Base-by-base conservation (phyloP, 1,140 invertebrate genomes). In the Pseudobourletiella spinata region DNA sequence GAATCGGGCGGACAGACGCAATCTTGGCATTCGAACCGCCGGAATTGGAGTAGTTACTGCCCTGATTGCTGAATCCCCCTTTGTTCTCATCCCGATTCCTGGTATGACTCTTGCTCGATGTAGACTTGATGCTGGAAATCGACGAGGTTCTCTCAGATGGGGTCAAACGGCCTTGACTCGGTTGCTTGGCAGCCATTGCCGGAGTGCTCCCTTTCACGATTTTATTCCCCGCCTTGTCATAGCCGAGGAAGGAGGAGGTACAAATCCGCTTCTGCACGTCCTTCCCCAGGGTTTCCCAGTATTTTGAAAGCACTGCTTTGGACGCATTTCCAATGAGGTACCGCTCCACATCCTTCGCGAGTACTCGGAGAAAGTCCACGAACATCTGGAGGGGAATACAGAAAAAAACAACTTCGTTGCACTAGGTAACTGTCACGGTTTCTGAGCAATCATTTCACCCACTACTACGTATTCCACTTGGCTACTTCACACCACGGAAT, bases 321-420 rank as follows among this genome's bases (percentile, higher is more conserved):
- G 61, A 64, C 15, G 64, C 67, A 51, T 69, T 69, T 0, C 57
- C 61, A 26, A 64, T 48, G 14, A 69, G 44, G 44, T 61, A 74
- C 14, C 70, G 58, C 59, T 75, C 73, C 52, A 71, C 64, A 28
- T 74, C 71, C 11, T 65, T 55, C 15, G 68, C 68, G 16, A 75
- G 63, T 44, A 67, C 69, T 50, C 69, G 69, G 20, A 74, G 43
- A 28, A 75, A 70, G 35, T 69, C 67, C 6, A 74, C 59, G 63
- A 72, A 75, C 32, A 61, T 43, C 59, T 66, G 48, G 39, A 24
- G 55, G 52, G 22, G 39, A 58, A 42, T 18, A 30, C 35, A 52
- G 25, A 52, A 32, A 25, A 54, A 54, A 35, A 59, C 8, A 57
- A n/a, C 11, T 56, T 57, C 2, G 43, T 50, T 50, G 43, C 42